Evolutionary conservation across 2,888 invertebrate species (phyloP).

Genomic region (Scaptomyza reducta): DNA sequence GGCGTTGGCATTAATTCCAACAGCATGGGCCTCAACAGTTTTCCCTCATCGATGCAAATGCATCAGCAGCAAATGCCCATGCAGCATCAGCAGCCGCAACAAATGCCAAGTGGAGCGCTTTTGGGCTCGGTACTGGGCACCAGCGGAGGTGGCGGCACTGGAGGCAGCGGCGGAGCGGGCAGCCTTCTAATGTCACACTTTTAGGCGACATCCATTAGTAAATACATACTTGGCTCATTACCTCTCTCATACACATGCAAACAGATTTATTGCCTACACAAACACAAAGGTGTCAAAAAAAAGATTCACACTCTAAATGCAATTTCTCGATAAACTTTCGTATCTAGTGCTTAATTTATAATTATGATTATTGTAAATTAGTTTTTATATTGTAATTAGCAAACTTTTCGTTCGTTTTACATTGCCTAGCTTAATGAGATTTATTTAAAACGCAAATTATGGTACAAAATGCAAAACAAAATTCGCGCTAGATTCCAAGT

Average conservation of each 20-base stretch:
- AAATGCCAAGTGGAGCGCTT: slow-evolving; percentile 68
- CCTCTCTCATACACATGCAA: slow-evolving; percentile 56
- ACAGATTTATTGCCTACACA: slow-evolving; percentile 25
- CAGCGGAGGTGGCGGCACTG: slow-evolving; percentile 48
- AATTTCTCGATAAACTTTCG: slow-evolving; percentile 72
- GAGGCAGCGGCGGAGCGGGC: slow-evolving; percentile 75
- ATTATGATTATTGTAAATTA: slow-evolving; percentile 70
- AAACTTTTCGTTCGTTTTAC: slow-evolving; percentile 68
- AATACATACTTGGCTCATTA: slow-evolving; percentile 73
- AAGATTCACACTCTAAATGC: slow-evolving; percentile 56
- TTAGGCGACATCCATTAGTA: slow-evolving; percentile 73
- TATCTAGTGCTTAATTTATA: slow-evolving; percentile 73
- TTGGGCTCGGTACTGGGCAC: slow-evolving; percentile 67
- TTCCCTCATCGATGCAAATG: slow-evolving; percentile 71
- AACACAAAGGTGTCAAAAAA: slow-evolving; percentile 37
- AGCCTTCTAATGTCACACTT: slow-evolving; percentile 84
- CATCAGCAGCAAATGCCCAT: slow-evolving; percentile 68
- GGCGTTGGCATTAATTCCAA: slow-evolving; percentile 49
- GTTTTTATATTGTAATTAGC: slow-evolving; percentile 75
- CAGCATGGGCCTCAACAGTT: slow-evolving; percentile 68
- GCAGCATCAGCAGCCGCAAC: slow-evolving; percentile 65
- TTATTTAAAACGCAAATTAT: slow-evolving; percentile 72
- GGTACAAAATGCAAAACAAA: slow-evolving; percentile 71
- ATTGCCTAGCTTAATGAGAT: slow-evolving; percentile 75
- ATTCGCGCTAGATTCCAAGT: slow-evolving; percentile 59